Base-by-base conservation (phyloP, 2,797 vertebrate species). In the Pantherophis vulpinus region DNA sequence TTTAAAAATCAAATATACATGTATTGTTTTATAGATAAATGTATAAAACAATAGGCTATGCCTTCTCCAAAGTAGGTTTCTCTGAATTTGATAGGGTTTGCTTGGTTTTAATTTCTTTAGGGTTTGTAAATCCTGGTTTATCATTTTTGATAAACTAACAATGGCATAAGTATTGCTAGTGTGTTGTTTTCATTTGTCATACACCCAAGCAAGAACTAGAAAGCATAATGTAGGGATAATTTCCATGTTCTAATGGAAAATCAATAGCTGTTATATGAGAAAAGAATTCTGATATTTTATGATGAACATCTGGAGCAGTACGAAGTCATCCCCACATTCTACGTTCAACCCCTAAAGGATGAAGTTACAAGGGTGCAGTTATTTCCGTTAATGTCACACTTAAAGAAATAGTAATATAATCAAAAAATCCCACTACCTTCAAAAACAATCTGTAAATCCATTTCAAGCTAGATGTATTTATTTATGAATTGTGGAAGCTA, bases 141-240 rank as follows among this genome's bases (percentile, higher is more conserved):
- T 55, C 47, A 70, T 23, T 54, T 13, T 59, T 92, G 3, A 88
- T 88, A 89, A 63, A 90, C 27, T 89, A 93, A 92, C 88, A n/a
- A 93, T n/a, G 90, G 92, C 27, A 86, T 89, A 86, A 51, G 20
- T 89, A 89, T 92, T 95, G 79, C 37, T 89, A 59, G 37, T 70
- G 6, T 74, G 42, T 92, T 88, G 23, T 92, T 93, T 94, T 86
- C 88, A 37, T 51, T 60, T 91, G 74, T 83, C 37, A 47, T 83
- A 83, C 37, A 83, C 20, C 74, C 74, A 83, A 83, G 37, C 74
- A 83, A 42, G 4, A 37, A 25, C 20, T 47, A 83, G 37, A 8
- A 83, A 83, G 20, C 20, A 47, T 47, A 23, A 79, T 23, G 9
- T 79, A 79, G 3, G 9, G 70, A 42, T 79, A 83, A 83, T 83